Evolutionary conservation across 2,888 invertebrate genomes (phyloP).

Genomic region (Melanotus villosus): DNA sequence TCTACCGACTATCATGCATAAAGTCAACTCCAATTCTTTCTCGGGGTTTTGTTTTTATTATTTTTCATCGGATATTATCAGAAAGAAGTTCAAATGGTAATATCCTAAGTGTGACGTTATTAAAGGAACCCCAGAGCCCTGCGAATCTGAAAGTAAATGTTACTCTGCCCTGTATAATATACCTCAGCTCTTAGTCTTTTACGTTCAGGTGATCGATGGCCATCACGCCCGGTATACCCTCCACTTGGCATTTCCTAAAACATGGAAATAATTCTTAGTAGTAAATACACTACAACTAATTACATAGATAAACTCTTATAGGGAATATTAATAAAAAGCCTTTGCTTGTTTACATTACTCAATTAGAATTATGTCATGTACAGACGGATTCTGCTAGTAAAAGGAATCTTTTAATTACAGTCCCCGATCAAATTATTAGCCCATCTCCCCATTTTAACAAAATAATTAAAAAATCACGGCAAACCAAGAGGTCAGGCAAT

Average conservation of each 20-base stretch:
- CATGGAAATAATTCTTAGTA: too few species aligned
- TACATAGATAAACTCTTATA: too few species aligned
- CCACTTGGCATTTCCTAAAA: slow-evolving; percentile 47
- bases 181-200: slow-evolving; percentile 77
- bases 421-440: too few species aligned
- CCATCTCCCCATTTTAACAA: too few species aligned
- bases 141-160: slow-evolving; percentile 20
- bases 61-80: slow-evolving; percentile 11
- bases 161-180: slow-evolving; percentile 50
- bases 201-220: slow-evolving; percentile 74
- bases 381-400: too few species aligned
- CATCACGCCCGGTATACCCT: slow-evolving; percentile 69
- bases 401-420: too few species aligned
- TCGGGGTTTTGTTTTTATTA: neutral
- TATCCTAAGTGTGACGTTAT: neutral
- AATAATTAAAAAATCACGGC: too few species aligned
- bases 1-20: slow-evolving; percentile 15
- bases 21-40: slow-evolving; percentile 10
- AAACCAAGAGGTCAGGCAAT: too few species aligned
- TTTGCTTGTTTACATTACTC: too few species aligned
- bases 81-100: neutral
- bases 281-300: too few species aligned
- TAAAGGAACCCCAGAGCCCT: slow-evolving; percentile 6
- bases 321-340: too few species aligned
- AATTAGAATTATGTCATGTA: too few species aligned